These are phyloP conservation scores for Paedocypris sp. DNA, from an alignment of 2,113 vertebrate genomes.

Conservation along the genomic window DNA sequence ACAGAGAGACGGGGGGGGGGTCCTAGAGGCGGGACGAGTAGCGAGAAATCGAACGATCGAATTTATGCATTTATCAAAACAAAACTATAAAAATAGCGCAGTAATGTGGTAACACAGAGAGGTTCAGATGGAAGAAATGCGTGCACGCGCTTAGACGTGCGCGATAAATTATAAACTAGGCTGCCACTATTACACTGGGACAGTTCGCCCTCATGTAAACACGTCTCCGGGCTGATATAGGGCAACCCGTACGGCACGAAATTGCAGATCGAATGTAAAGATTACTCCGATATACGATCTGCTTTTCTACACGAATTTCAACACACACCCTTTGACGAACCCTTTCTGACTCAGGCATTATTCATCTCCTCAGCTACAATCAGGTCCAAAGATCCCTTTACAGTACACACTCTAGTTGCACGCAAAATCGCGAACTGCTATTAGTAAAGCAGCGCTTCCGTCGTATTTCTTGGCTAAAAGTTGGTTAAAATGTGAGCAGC, in stretches of 20 bases:
- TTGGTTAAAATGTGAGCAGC: background rate
- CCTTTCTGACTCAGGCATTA: conserved; percentile 40
- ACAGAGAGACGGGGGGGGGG: no score
- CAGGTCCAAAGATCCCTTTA: background rate
- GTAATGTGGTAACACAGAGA: no score
- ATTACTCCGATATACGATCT: conserved; percentile 3
- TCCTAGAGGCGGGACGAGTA: no score
- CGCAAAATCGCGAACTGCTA: background rate
- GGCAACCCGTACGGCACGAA: background rate
- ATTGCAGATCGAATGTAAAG: conserved; percentile 2
- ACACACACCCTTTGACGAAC: conserved; percentile 25
- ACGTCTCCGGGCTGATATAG: background rate
- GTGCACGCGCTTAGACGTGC: background rate
- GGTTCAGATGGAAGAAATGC: background rate
- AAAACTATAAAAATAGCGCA: no score
- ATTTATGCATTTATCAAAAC: no score
- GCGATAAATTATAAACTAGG: background rate
- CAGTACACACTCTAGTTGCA: background rate
- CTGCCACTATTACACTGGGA: conserved; percentile 5
- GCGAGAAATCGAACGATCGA: no score
- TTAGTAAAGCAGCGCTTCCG: no score
- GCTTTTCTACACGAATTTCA: conserved; percentile 1
- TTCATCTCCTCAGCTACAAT: conserved; percentile 18
- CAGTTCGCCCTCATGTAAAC: conserved; percentile 5
- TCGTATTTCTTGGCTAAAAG: background rate